These are phyloP conservation scores for Psix sp. DNA, from an alignment of 1,140 invertebrate genomes.

Conservation along the genomic window DNA sequence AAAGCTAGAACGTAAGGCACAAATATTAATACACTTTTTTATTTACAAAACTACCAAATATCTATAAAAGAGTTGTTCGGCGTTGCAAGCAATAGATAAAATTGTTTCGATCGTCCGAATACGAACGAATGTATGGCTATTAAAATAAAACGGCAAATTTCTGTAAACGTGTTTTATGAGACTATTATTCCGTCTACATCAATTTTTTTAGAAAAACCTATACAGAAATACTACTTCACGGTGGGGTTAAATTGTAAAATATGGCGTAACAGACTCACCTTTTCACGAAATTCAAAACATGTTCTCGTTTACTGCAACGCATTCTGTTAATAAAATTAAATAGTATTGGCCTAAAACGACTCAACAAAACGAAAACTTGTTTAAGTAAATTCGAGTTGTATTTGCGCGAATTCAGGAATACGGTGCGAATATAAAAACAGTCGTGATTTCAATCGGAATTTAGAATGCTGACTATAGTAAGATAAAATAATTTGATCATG, in stretches of 20 bases:
- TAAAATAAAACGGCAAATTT: constrained; percentile 39
- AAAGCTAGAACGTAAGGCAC: too few relatives aligned
- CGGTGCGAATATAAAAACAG: too few relatives aligned
- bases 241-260: background rate
- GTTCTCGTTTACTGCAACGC: background rate
- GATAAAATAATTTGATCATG: too few relatives aligned
- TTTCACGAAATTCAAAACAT: constrained; percentile 2
- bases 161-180: constrained; percentile 46
- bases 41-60: constrained; percentile 18
- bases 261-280: background rate
- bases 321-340: background rate
- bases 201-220: constrained; percentile 8
- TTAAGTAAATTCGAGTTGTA: background rate
- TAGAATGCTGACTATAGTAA: too few relatives aligned
- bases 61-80: constrained; percentile 29
- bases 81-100: constrained; percentile 27
- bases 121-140: constrained; percentile 31
- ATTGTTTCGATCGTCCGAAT: constrained; percentile 37
- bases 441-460: too few relatives aligned
- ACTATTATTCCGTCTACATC: constrained; percentile 31
- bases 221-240: background rate
- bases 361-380: background rate
- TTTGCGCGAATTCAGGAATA: too few relatives aligned
- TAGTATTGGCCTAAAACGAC: background rate
- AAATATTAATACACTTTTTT: constrained; percentile 21